A percentile compares a stretch with the other conserved stretches of the same genome.
Evolutionary conservation across 2,797 vertebrate species (phyloP).

Genomic region (Platyrinchus mystaceus): DNA sequence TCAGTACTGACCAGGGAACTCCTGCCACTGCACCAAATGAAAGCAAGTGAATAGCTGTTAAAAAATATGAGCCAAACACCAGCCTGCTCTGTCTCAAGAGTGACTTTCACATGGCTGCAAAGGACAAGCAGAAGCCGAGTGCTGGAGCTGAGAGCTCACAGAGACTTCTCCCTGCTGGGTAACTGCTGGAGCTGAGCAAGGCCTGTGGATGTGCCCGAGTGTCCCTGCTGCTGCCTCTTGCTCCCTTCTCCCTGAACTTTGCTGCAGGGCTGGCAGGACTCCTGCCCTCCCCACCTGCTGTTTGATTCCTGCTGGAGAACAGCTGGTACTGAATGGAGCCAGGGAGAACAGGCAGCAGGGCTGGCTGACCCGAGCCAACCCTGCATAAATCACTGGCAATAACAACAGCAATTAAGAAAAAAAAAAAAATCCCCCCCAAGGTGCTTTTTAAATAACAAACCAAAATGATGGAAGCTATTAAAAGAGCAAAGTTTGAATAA

Average conservation of each 20-base stretch:
- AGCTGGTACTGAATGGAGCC: not conserved
- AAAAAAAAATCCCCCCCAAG: not conserved
- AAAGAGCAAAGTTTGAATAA: not conserved
- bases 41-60: not conserved
- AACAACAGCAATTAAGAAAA: not conserved
- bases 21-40: not conserved
- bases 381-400: not conserved
- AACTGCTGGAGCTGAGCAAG: not conserved
- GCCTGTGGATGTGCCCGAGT: fast-evolving
- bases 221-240: not conserved
- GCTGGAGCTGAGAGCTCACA: not conserved
- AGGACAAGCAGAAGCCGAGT: not conserved
- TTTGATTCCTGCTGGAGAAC: not conserved
- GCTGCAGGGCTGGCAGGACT: not conserved
- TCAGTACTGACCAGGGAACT: not conserved
- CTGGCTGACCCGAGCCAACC: not conserved
- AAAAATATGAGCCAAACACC: not conserved
- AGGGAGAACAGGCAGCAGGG: not conserved
- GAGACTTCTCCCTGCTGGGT: not conserved
- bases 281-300: not conserved
- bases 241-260: not conserved
- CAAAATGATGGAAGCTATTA: not conserved
- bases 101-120: not conserved
- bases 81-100: not conserved
- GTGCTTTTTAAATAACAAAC: not conserved